Base-by-base conservation (phyloP, 2,113 vertebrate species). In the Condylura cristata region DNA sequence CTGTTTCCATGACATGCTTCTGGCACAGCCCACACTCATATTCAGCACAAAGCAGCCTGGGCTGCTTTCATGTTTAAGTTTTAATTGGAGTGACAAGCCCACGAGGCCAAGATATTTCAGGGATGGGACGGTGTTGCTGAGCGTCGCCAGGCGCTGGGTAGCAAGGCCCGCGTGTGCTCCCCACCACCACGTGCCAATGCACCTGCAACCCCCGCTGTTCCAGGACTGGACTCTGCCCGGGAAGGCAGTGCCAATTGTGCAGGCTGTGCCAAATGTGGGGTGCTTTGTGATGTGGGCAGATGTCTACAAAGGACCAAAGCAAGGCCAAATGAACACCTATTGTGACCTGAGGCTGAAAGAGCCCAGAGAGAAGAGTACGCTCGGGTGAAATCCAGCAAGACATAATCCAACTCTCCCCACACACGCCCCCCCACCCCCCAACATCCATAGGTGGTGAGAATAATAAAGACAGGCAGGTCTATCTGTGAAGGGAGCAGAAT, bases 121-220 rank as follows among this genome's bases (percentile, higher is more conserved):
- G 51, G 96, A 86, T 17, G 61, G 91, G 95, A 95, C 28, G 71
- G 97, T 37, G 96, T 41, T 85, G 78, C 63, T 76, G 37, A 95
- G 96, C 0, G 0, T 91, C 97, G 97, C 98, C 98, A 98, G 97
- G 95, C 75, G 0, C 0, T 0, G 95, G 1, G 87, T 39, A n/a
- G 97, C 97, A 61, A 93, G 78, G 96, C 87, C 94, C 0, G 3
- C 1, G 8, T 5, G 0, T 30, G 48, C 93, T 60, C 70, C 3
- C 92, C 39, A 9, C 1, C 0, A 1, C 14, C 53, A 28, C 14
- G 56, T 97, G 98, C 98, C 98, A 98, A 71, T 3, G 98, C 98
- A 98, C 98, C 98, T 98, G 98, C 98, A 97, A 82, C 93, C 97
- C 97, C 92, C 32, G 26, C 93, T 26, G 97, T 97, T 97, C 97